Evolutionary conservation across 1,140 invertebrate species (phyloP).

Genomic region (Triops longicaudatus): DNA sequence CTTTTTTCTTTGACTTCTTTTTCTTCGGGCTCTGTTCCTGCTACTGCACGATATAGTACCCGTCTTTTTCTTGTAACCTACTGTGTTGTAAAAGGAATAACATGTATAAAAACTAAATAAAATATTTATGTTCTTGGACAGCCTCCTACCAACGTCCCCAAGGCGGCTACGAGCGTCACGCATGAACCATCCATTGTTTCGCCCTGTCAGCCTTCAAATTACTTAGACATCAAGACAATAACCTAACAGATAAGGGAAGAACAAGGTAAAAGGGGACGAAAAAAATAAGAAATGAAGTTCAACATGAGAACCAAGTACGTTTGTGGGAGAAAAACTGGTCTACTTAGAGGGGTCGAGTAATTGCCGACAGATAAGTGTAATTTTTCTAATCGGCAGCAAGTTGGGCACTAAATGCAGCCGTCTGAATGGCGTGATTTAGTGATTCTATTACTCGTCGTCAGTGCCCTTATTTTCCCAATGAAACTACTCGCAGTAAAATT

Average conservation of each 20-base stretch:
- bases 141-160: conserved; percentile 9
- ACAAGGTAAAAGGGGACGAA: background rate
- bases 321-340: background rate
- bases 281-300: background rate
- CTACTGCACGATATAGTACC: background rate
- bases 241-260: background rate
- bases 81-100: conserved; percentile 4
- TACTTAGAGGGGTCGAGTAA: background rate
- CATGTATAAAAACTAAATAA: background rate
- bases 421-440: no score
- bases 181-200: conserved; percentile 15
- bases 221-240: conserved; percentile 12
- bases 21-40: no score
- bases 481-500: no score
- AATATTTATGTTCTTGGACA: conserved; percentile 15
- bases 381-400: no score
- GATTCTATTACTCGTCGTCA: no score
- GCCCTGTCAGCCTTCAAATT: conserved; percentile 7
- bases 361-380: no score
- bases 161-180: conserved; percentile 13
- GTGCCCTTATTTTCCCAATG: no score
- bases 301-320: background rate
- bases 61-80: background rate
- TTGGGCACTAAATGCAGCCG: no score
- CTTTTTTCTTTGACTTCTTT: background rate